Evolutionary conservation across 2,888 invertebrate genomes (phyloP).

Genomic region (Erebia palarica): DNA sequence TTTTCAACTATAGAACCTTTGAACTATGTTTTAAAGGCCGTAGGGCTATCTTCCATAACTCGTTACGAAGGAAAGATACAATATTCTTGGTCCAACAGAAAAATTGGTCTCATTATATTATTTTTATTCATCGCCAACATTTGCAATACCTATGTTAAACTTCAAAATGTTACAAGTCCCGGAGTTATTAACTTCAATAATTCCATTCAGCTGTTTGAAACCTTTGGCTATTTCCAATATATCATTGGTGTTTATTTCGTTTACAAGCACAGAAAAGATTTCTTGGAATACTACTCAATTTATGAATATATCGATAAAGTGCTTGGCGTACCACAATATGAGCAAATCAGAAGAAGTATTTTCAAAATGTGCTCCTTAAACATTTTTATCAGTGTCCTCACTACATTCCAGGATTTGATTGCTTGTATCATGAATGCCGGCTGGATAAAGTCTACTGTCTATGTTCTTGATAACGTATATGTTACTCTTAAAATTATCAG

Average conservation of each 20-base stretch:
- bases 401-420: slow-evolving; percentile 22
- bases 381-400: slow-evolving; percentile 4
- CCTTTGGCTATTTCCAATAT: slow-evolving; percentile 14
- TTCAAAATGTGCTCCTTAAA: slow-evolving; percentile 18
- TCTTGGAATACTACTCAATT: slow-evolving; percentile 21
- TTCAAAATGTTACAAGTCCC: background rate
- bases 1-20: slow-evolving; percentile 25
- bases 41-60: slow-evolving; percentile 27
- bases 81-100: slow-evolving; percentile 21
- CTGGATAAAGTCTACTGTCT: slow-evolving; percentile 25
- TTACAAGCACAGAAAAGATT: slow-evolving; percentile 13
- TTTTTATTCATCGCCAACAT: slow-evolving; percentile 11
- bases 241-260: slow-evolving; percentile 18
- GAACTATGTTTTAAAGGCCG: slow-evolving; percentile 21
- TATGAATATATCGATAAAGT: slow-evolving; percentile 26
- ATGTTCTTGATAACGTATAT: slow-evolving; percentile 32
- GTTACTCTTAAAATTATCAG: slow-evolving; percentile 30
- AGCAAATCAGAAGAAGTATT: slow-evolving; percentile 16
- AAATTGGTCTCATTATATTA: slow-evolving; percentile 14
- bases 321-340: slow-evolving; percentile 20
- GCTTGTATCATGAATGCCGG: slow-evolving; percentile 23
- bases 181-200: slow-evolving; percentile 1
- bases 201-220: slow-evolving; percentile 10
- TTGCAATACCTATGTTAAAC: slow-evolving; percentile 11
- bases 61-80: slow-evolving; percentile 16